Conservation (phyloP, 1,140 invertebrate species). For the Halesus radiatus region DNA sequence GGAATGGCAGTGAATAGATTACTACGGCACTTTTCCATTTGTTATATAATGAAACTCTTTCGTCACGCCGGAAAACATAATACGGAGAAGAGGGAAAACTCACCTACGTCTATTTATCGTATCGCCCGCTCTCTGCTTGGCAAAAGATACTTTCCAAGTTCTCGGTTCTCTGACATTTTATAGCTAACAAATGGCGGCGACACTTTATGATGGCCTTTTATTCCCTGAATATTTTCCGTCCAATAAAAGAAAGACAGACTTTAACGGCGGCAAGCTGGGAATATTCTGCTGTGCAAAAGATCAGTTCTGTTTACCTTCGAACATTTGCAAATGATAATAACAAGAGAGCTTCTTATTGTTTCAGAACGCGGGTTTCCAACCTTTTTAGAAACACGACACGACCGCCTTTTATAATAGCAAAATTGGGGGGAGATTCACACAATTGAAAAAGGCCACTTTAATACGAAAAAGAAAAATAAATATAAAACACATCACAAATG, state of each 20-base stretch:
- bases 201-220: conserved; percentile 15
- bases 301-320: no score
- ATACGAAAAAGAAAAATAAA: no score
- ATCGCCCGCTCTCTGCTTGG: conserved; percentile 3
- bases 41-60: conserved; percentile 41
- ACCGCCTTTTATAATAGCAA: no score
- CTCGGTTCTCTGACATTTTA: conserved; percentile 23
- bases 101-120: conserved; percentile 12
- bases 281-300: no score
- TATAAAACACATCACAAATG: no score
- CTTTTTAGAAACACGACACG: no score
- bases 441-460: no score
- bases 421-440: no score
- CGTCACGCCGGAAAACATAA: conserved; percentile 39
- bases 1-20: conserved; percentile 44
- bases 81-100: conserved; percentile 28
- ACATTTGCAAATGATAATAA: no score
- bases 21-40: conserved; percentile 45
- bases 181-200: conserved; percentile 20
- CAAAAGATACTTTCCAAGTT: conserved; percentile 10
- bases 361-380: no score
- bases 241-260: neutral
- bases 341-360: no score
- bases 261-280: neutral
- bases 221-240: conserved; percentile 1